phyloP scores from a whole-genome alignment of 1,140 invertebrate species.

The Brachionus calyciflorus region DNA sequence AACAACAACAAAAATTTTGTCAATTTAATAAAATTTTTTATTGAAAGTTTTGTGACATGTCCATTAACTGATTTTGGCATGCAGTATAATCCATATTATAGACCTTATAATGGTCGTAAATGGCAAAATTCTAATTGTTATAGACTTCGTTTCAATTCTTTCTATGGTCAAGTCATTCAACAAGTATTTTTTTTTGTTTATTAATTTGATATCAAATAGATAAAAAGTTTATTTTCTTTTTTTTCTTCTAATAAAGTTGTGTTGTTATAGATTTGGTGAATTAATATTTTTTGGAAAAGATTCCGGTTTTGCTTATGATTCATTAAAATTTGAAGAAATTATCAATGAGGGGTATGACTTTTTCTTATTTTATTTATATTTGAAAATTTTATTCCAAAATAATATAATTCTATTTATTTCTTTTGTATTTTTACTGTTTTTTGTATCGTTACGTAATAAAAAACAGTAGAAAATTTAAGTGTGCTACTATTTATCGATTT shows the following conservation, averaged over 20 bases:
- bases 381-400: no score
- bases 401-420: no score
- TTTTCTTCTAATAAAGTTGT: not conserved
- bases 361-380: no score
- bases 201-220: no score
- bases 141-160: not conserved
- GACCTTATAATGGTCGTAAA: not conserved
- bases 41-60: not conserved
- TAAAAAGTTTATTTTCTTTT: not conserved
- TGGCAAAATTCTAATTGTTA: slow-evolving; percentile 13
- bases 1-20: not conserved
- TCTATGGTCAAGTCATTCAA: not conserved
- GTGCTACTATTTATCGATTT: no score
- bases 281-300: slow-evolving; percentile 5
- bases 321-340: not conserved
- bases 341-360: not conserved
- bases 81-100: not conserved
- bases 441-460: no score
- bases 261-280: not conserved
- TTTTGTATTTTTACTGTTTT: no score
- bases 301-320: slow-evolving; percentile 34
- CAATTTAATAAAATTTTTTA: not conserved
- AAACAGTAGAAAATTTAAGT: no score
- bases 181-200: no score
- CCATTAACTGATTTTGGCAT: not conserved